Evolutionary conservation across 2,888 invertebrate species (phyloP), one percentile per base, ranked within the genome.

Genomic region (Serrognathus titanus): DNA sequence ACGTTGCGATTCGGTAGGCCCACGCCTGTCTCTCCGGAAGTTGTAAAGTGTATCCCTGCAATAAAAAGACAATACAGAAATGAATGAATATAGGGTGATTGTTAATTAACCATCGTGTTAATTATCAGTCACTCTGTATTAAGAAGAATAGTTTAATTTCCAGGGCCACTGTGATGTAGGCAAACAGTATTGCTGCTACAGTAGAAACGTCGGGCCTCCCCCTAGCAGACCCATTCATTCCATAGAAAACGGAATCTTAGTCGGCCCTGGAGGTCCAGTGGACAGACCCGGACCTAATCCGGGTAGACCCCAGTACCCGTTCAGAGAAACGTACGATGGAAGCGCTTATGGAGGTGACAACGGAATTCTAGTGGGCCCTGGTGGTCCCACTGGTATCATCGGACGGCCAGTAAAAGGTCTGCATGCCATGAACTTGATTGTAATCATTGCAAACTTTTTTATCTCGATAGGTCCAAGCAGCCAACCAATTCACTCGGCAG

Each of bases 81-180:
- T 3, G 16, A 16, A 3, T 16, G 16, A 2, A 16, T n/a, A n/a
- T n/a, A n/a, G n/a, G n/a, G n/a, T n/a, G n/a, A n/a, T n/a, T n/a
- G n/a, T n/a, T n/a, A n/a, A n/a, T n/a, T n/a, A n/a, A n/a, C n/a
- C n/a, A n/a, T n/a, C n/a, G n/a, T n/a, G n/a, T n/a, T n/a, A n/a
- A n/a, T n/a, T n/a, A n/a, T n/a, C n/a, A n/a, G n/a, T n/a, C n/a
- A n/a, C n/a, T n/a, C n/a, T n/a, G n/a, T 16, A 16, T 16, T n/a
- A n/a, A n/a, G n/a, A n/a, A n/a, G n/a, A 16, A 16, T 16, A 16
- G 24, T 31, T 31, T 31, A 31, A 31, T 13, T 75, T 75, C 10
- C 79, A 87, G 87, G 84, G 83, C 8, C 81, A 82, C 13, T 88
- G 88, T 65, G 84, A 85, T 35, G 75, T 75, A 0, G 85, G 84